Evolutionary conservation across 1,140 invertebrate genomes (phyloP).

Genomic region (Drosophila arizonae): DNA sequence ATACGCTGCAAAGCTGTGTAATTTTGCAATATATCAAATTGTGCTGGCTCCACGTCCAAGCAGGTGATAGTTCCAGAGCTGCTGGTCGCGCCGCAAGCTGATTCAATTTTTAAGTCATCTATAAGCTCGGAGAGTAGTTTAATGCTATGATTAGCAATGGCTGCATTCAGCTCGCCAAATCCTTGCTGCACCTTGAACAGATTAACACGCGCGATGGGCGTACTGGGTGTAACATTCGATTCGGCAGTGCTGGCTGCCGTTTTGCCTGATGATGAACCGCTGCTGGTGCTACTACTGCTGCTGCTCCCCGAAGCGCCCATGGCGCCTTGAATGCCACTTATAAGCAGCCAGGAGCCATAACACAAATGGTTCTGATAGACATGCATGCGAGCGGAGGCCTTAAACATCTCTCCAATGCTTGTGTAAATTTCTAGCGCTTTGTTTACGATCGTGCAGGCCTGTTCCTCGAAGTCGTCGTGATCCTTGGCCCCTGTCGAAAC

Average conservation of each 20-base stretch:
- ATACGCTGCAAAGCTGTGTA: slow-evolving; percentile 84
- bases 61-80: slow-evolving; percentile 65
- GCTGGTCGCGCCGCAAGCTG: slow-evolving; percentile 83
- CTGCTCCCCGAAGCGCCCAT: slow-evolving; percentile 82
- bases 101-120: slow-evolving; percentile 87
- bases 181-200: slow-evolving; percentile 87
- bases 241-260: slow-evolving; percentile 16
- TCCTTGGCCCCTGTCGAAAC: slow-evolving; percentile 52
- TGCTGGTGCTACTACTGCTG: slow-evolving; percentile 16
- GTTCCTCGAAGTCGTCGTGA: slow-evolving; percentile 74
- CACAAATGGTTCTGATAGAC: slow-evolving; percentile 94
- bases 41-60: slow-evolving; percentile 81
- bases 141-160: slow-evolving; percentile 89
- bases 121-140: slow-evolving; percentile 87
- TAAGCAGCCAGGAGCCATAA: slow-evolving; percentile 93
- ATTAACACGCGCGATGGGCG: slow-evolving; percentile 79
- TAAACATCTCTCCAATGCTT: slow-evolving; percentile 90
- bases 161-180: slow-evolving; percentile 92
- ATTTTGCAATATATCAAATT: slow-evolving; percentile 80
- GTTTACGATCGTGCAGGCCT: slow-evolving; percentile 83
- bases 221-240: slow-evolving; percentile 48
- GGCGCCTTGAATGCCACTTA: slow-evolving; percentile 91
- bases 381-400: slow-evolving; percentile 92
- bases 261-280: slow-evolving; percentile 31
- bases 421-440: slow-evolving; percentile 92